phyloP scores from a whole-genome alignment of 1,140 invertebrate genomes.

The Phymastichus coffea region DNA sequence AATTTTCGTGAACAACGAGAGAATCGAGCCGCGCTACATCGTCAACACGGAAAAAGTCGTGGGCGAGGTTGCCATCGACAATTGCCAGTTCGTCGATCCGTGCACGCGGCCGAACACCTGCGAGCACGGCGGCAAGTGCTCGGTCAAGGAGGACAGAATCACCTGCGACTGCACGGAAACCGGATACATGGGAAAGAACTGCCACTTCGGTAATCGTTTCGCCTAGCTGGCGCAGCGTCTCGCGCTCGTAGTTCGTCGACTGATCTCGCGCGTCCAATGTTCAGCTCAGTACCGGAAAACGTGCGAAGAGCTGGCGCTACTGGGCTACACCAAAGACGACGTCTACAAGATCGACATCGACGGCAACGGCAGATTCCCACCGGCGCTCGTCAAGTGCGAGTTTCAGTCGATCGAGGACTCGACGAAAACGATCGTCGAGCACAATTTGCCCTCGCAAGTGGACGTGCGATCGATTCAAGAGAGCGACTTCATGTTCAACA shows the following conservation, averaged over 20 bases:
- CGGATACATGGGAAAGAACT: conserved; percentile 87
- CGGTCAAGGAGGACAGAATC: conserved; percentile 82
- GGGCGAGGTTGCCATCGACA: conserved; percentile 86
- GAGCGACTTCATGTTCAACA: conserved; percentile 78
- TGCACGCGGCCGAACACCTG: conserved; percentile 86
- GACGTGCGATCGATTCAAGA: conserved; percentile 76
- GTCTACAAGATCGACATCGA: conserved; percentile 92
- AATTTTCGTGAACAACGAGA: conserved; percentile 74
- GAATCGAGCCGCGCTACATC: conserved; percentile 67
- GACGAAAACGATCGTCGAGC: conserved; percentile 88
- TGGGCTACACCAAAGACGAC: conserved; percentile 82
- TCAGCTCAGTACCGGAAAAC: conserved; percentile 82
- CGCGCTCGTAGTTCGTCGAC: neutral
- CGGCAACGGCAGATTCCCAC: conserved; percentile 86
- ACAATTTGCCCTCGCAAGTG: conserved; percentile 87
- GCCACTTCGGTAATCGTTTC: conserved; percentile 88
- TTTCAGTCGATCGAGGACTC: conserved; percentile 83
- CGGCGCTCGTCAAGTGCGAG: conserved; percentile 86
- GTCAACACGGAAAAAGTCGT: conserved; percentile 78
- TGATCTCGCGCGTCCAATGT: too few species aligned
- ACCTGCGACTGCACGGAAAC: conserved; percentile 87
- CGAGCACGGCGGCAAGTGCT: conserved; percentile 87
- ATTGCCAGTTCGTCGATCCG: conserved; percentile 87
- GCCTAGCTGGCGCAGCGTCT: too few species aligned
- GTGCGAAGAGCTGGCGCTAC: conserved; percentile 85